Evolutionary conservation across 2,797 vertebrate genomes (phyloP).

Genomic region (Galago senegalensis): DNA sequence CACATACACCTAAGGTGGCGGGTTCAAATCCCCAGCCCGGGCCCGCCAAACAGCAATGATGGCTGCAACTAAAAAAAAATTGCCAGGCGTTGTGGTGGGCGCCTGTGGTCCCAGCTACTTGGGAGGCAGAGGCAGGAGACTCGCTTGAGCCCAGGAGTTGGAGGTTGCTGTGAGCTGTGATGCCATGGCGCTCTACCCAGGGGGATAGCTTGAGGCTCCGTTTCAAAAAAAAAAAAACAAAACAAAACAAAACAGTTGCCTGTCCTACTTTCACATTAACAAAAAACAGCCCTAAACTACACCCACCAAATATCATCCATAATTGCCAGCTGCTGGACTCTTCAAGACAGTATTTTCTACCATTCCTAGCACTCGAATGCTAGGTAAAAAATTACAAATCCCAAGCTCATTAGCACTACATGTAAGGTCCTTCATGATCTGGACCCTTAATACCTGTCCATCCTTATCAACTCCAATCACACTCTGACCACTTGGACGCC

Average conservation of each 20-base stretch:
- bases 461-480: not conserved
- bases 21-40: too few relatives aligned
- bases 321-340: not conserved
- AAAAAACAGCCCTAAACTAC: not conserved
- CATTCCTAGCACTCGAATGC: not conserved
- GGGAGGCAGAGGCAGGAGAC: too few relatives aligned
- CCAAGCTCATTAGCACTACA: not conserved
- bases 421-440: not conserved
- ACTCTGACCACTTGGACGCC: not conserved
- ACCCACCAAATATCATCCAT: not conserved
- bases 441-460: not conserved
- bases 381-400: not conserved
- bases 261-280: constrained; percentile 22
- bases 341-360: constrained; percentile 1
- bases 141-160: too few relatives aligned
- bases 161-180: too few relatives aligned
- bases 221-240: too few relatives aligned
- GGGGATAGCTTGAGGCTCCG: too few relatives aligned
- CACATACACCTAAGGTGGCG: too few relatives aligned
- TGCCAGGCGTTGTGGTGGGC: too few relatives aligned
- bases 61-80: too few relatives aligned
- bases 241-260: not conserved
- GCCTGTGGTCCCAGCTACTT: too few relatives aligned
- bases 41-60: too few relatives aligned
- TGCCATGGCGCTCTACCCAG: too few relatives aligned